Percentiles rank a stretch among this genome's conserved stretches.
These are phyloP conservation scores for Ploceus nigricollis DNA, from an alignment of 2,113 vertebrate genomes.

Conservation along the genomic window DNA sequence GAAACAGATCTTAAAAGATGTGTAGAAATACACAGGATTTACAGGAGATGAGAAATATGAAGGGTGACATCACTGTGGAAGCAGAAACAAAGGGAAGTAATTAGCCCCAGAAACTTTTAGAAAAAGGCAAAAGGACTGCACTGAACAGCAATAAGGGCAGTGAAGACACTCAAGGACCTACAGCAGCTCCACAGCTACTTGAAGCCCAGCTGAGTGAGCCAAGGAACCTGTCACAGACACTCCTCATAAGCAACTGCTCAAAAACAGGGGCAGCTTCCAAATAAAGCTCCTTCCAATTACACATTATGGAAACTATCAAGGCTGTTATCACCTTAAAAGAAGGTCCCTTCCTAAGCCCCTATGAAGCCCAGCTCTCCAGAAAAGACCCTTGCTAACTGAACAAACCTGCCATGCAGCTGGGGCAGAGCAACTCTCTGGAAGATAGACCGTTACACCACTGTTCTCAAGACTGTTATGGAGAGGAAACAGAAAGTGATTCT, in stretches of 20 bases:
- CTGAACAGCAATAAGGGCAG: not conserved
- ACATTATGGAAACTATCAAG: accelerated
- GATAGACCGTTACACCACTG: not conserved
- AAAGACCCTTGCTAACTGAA: not conserved
- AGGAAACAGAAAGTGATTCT: not conserved
- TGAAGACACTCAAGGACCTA: not conserved
- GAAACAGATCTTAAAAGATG: not conserved
- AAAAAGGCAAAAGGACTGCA: not conserved
- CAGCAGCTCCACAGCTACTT: not conserved
- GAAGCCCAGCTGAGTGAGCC: not conserved
- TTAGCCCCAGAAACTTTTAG: not conserved
- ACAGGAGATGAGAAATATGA: not conserved
- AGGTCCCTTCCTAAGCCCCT: not conserved
- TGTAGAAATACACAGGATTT: not conserved
- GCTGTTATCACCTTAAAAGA: not conserved
- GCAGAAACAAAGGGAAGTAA: not conserved
- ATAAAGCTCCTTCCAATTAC: not conserved
- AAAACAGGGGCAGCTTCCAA: not conserved
- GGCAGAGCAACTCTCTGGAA: not conserved
- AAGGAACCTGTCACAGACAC: not conserved
- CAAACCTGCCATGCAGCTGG: accelerated
- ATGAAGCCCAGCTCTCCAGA: not conserved
- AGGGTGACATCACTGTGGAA: not conserved
- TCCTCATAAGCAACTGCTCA: not conserved
- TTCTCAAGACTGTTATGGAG: not conserved